Percentiles rank a stretch among this genome's conserved stretches.
Conservation (phyloP, 2,888 invertebrate species). For the Dynastes grantii region DNA sequence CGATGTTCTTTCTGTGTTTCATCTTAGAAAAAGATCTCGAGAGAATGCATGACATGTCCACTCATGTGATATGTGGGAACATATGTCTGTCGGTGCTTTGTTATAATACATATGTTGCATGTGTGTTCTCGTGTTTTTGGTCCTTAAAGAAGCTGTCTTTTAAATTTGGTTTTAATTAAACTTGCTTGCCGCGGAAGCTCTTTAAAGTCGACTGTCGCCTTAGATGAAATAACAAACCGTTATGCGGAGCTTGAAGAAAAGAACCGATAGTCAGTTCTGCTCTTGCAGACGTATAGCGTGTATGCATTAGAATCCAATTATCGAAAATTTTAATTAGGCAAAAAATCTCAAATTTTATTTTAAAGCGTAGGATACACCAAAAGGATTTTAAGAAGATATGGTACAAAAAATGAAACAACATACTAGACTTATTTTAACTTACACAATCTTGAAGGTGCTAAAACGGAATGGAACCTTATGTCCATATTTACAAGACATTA, state of each 20-base stretch:
- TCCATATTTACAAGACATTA: too few relatives aligned
- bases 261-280: neutral
- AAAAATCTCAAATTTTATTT: too few relatives aligned
- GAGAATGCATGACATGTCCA: constrained; percentile 41
- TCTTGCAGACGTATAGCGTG: neutral
- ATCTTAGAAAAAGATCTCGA: constrained; percentile 1
- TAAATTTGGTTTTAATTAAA: constrained; percentile 28
- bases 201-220: constrained; percentile 3
- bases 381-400: too few relatives aligned
- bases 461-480: too few relatives aligned
- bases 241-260: neutral
- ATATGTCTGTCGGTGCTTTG: constrained; percentile 30
- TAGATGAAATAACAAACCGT: neutral
- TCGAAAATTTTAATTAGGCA: neutral
- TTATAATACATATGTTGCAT: constrained; percentile 31
- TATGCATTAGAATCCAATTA: neutral
- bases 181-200: neutral
- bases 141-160: constrained; percentile 8
- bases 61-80: constrained; percentile 42
- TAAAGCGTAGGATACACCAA: too few relatives aligned
- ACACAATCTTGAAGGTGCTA: too few relatives aligned
- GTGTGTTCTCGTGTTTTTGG: constrained; percentile 26
- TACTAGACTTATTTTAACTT: too few relatives aligned
- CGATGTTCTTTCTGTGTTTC: constrained; percentile 16
- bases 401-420: too few relatives aligned